These are phyloP conservation scores for Abrostola tripartita DNA, from an alignment of 2,888 invertebrate genomes.

Conservation along the genomic window DNA sequence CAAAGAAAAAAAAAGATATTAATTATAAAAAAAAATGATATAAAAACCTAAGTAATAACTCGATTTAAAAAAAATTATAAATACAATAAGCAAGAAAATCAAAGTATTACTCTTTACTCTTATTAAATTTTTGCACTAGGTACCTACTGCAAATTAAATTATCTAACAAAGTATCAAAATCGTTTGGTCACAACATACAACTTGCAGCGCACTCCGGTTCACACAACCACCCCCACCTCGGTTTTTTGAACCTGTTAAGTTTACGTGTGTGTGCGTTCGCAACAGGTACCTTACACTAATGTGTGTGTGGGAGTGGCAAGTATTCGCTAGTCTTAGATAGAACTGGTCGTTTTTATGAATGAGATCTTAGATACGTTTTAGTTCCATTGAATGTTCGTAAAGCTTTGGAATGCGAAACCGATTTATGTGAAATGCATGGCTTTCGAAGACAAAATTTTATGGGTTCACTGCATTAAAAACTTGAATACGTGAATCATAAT, in stretches of 20 bases:
- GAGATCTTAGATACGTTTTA: conserved; percentile 37
- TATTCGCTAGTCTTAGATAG: conserved; percentile 49
- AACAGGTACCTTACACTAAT: conserved; percentile 53
- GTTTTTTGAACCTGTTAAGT: conserved; percentile 73
- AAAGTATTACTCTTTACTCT: too few relatives aligned
- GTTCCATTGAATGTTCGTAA: conserved; percentile 36
- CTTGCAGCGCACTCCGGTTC: conserved; percentile 67
- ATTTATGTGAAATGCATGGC: conserved; percentile 28
- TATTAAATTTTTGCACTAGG: too few relatives aligned
- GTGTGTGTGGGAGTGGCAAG: conserved; percentile 59
- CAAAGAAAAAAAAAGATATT: conserved; percentile 11
- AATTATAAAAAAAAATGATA: not conserved
- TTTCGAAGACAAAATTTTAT: too few relatives aligned
- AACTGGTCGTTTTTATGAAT: conserved; percentile 56
- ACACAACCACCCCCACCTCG: conserved; percentile 71
- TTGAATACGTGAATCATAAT: too few relatives aligned
- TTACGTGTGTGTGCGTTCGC: conserved; percentile 52
- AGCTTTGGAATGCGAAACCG: conserved; percentile 26
- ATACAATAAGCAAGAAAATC: too few relatives aligned
- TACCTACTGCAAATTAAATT: not conserved
- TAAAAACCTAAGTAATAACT: not conserved
- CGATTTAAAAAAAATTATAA: too few relatives aligned
- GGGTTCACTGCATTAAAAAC: too few relatives aligned
- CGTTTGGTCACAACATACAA: conserved; percentile 41
- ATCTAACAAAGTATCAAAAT: conserved; percentile 65